phyloP scores from a whole-genome alignment of 2,113 vertebrate species.

The Sinocyclocheilus anophthalmus region DNA sequence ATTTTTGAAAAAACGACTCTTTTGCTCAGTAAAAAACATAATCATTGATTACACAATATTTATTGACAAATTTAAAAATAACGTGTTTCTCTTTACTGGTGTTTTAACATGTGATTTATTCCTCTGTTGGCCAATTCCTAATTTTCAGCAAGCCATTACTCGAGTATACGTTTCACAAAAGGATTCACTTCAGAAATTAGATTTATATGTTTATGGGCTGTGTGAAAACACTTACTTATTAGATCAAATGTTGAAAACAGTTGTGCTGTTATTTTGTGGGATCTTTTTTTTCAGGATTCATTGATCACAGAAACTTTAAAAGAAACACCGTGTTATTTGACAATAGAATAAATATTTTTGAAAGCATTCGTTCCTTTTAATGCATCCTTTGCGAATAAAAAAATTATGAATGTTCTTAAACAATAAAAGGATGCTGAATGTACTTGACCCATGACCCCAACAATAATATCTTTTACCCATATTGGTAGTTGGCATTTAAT shows the following conservation, averaged over 20 bases:
- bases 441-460: too few relatives aligned
- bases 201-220: not conserved
- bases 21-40: not conserved
- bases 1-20: not conserved
- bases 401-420: not conserved
- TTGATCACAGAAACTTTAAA: too few relatives aligned
- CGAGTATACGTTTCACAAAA: not conserved
- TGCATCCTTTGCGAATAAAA: not conserved
- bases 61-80: not conserved
- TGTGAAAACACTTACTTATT: not conserved
- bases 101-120: not conserved
- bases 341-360: not conserved
- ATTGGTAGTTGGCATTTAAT: not conserved
- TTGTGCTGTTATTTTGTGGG: too few relatives aligned
- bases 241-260: not conserved
- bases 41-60: too few relatives aligned
- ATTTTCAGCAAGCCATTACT: not conserved
- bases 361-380: not conserved
- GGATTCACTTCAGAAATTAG: too few relatives aligned
- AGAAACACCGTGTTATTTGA: too few relatives aligned
- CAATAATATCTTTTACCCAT: too few relatives aligned
- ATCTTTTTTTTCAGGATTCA: too few relatives aligned
- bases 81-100: not conserved
- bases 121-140: not conserved
- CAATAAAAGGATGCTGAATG: too few relatives aligned